Percentiles rank a stretch among this genome's conserved stretches.
Conservation (phyloP, 2,888 invertebrate genomes). For the Aleiodes testaceus region DNA sequence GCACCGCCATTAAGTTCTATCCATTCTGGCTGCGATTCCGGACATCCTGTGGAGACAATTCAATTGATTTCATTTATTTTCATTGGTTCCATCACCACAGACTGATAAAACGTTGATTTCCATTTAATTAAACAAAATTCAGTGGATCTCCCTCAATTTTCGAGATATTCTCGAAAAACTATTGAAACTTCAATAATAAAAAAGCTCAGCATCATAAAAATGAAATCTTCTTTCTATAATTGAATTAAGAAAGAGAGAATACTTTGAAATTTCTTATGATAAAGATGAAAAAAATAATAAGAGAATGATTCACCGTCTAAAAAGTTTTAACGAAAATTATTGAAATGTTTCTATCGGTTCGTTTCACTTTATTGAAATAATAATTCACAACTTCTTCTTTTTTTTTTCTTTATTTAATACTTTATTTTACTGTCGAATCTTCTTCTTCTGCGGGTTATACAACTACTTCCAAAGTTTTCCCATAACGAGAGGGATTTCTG, state of each 20-base stretch:
- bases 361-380: slow-evolving; percentile 11
- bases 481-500: slow-evolving; percentile 46
- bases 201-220: too few relatives aligned
- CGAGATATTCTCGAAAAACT: too few relatives aligned
- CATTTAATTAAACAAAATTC: too few relatives aligned
- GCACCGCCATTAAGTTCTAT: slow-evolving; percentile 69
- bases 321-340: not conserved
- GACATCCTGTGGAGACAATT: slow-evolving; percentile 58
- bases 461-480: slow-evolving; percentile 46
- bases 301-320: too few relatives aligned
- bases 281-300: not conserved
- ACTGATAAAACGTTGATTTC: too few relatives aligned
- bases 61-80: too few relatives aligned
- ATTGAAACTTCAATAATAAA: too few relatives aligned
- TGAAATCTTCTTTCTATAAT: too few relatives aligned
- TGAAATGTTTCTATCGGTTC: slow-evolving; percentile 6
- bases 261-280: too few relatives aligned
- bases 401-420: slow-evolving; percentile 5
- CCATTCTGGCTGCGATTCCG: slow-evolving; percentile 69
- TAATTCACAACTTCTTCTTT: not conserved
- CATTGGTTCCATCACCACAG: too few relatives aligned
- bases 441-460: slow-evolving; percentile 21
- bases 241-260: too few relatives aligned
- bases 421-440: not conserved
- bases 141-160: too few relatives aligned